Evolutionary conservation across 1,140 invertebrate genomes (phyloP).

Genomic region (Euwallacea fornicatus): DNA sequence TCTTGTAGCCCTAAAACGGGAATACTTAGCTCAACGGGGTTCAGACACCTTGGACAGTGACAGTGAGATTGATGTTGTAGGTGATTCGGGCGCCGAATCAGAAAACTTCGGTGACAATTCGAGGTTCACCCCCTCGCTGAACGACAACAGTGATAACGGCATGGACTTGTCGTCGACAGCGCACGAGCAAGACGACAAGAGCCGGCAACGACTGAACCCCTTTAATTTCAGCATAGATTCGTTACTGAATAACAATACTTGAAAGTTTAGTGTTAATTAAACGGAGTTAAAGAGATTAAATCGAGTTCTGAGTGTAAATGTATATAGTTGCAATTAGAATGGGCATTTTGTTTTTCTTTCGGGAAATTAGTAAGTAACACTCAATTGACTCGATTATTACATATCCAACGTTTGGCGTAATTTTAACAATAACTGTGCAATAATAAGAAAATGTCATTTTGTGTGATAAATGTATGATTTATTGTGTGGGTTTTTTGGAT

Average conservation of each 20-base stretch:
- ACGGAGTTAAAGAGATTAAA: neutral
- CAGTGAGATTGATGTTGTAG: conserved; percentile 65
- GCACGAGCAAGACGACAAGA: conserved; percentile 58
- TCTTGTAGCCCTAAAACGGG: conserved; percentile 81
- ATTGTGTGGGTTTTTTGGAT: too few relatives aligned
- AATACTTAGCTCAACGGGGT: conserved; percentile 71
- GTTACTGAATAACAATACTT: conserved; percentile 66
- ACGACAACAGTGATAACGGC: conserved; percentile 50
- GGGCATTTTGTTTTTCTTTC: conserved; percentile 13
- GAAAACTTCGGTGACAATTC: conserved; percentile 56
- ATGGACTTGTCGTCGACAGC: conserved; percentile 48
- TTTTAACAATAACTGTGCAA: conserved; percentile 12
- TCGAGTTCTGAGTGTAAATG: neutral
- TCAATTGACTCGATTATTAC: neutral
- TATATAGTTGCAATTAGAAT: conserved; percentile 4
- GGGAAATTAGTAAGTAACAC: neutral
- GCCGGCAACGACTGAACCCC: conserved; percentile 68
- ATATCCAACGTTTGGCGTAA: conserved; percentile 3
- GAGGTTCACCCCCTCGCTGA: conserved; percentile 48
- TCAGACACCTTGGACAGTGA: conserved; percentile 66
- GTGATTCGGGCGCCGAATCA: conserved; percentile 67
- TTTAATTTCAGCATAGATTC: conserved; percentile 77
- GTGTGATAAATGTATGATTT: conserved; percentile 10
- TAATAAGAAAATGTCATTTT: conserved; percentile 4
- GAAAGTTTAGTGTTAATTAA: conserved; percentile 7